A percentile compares a stretch with the other conserved stretches of the same genome.
These are phyloP conservation scores for Drosophila mojavensis DNA, from an alignment of 1,140 invertebrate species.

Conservation along the genomic window DNA sequence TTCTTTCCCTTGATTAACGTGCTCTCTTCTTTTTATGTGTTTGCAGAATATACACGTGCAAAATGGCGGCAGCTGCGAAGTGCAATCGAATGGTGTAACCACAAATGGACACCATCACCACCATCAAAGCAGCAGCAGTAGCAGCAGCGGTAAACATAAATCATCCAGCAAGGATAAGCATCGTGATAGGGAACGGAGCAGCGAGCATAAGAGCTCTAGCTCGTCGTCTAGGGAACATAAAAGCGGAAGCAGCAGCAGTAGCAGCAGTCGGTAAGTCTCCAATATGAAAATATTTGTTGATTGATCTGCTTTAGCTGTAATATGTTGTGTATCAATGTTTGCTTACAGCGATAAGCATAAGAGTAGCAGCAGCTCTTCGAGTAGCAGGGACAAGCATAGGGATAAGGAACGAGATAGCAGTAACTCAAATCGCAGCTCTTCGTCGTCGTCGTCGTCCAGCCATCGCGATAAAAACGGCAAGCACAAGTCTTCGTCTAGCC, in stretches of 20 bases:
- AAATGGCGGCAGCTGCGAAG: constrained; percentile 75
- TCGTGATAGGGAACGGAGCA: constrained; percentile 83
- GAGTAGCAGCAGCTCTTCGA: constrained; percentile 65
- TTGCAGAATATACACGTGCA: constrained; percentile 71
- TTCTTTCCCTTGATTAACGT: background rate
- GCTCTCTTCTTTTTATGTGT: background rate
- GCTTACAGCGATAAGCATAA: constrained; percentile 84
- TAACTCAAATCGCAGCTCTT: constrained; percentile 83
- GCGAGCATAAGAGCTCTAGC: constrained; percentile 84
- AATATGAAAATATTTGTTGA: background rate
- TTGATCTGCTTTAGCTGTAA: background rate
- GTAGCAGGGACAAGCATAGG: constrained; percentile 74
- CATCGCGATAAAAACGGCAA: constrained; percentile 85
- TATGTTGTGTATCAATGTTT: background rate
- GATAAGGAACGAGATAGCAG: constrained; percentile 81
- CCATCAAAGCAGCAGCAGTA: constrained; percentile 85
- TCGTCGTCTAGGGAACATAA: constrained; percentile 83
- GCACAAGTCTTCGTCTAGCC: constrained; percentile 79
- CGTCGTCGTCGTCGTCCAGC: constrained; percentile 67
- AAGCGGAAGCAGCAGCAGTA: constrained; percentile 72
- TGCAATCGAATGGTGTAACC: constrained; percentile 83
- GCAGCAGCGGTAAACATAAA: constrained; percentile 87
- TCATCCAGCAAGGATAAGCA: constrained; percentile 86
- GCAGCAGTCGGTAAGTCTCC: constrained; percentile 80
- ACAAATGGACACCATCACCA: constrained; percentile 86